These are phyloP conservation scores for Valencia hispanica DNA, from an alignment of 2,797 vertebrate genomes.

Conservation along the genomic window DNA sequence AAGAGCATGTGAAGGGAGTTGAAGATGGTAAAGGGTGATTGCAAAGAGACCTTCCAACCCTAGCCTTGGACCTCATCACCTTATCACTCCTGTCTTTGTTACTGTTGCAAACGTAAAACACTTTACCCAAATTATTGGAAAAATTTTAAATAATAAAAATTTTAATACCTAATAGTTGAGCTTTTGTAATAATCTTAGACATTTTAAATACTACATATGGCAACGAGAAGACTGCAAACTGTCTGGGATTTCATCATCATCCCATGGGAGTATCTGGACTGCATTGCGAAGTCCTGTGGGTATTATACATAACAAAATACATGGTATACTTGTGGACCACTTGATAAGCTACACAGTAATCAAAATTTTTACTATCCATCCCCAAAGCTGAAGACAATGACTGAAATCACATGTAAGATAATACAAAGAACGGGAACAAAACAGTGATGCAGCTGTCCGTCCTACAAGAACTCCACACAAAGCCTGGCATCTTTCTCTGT, in stretches of 20 bases:
- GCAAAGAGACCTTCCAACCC: background rate
- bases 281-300: background rate
- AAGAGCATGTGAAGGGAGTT: background rate
- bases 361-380: slow-evolving; percentile 2
- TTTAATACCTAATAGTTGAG: background rate
- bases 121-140: background rate
- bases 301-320: background rate
- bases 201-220: background rate
- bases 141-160: background rate
- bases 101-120: background rate
- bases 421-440: slow-evolving; percentile 16
- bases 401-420: slow-evolving; percentile 17
- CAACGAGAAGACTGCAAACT: slow-evolving; percentile 4
- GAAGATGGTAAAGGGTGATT: background rate
- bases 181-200: background rate
- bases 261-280: slow-evolving; percentile 1
- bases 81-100: background rate
- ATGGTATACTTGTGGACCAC: background rate
- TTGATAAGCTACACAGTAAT: background rate
- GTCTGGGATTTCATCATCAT: slow-evolving; percentile 21
- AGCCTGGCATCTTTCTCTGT: slow-evolving; percentile 38
- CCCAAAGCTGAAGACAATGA: slow-evolving; percentile 10
- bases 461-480: slow-evolving; percentile 13
- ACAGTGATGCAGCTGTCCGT: background rate
- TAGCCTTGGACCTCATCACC: too few species aligned